Conservation (phyloP, 1,140 invertebrate genomes). For the Drosophila aff. region DNA sequence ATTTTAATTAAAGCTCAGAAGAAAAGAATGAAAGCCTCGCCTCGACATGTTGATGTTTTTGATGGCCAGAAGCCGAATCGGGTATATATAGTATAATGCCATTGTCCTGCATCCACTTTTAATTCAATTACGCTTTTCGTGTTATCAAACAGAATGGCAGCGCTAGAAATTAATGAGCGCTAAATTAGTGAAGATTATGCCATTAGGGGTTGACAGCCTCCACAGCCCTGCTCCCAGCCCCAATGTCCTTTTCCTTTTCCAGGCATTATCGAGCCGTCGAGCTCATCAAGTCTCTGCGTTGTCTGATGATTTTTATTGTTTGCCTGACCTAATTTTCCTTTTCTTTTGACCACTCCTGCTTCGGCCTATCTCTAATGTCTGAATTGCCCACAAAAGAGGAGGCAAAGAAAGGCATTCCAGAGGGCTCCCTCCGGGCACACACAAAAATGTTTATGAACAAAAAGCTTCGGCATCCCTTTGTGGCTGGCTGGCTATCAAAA, state of each 20-base stretch:
- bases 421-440: slow-evolving; percentile 34
- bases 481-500: slow-evolving; percentile 59
- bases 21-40: slow-evolving; percentile 7
- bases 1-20: slow-evolving; percentile 67
- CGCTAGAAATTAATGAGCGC: slow-evolving; percentile 83
- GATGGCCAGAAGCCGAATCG: slow-evolving; percentile 11
- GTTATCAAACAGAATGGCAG: slow-evolving; percentile 55
- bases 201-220: slow-evolving; percentile 65
- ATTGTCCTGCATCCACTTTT: slow-evolving; percentile 65
- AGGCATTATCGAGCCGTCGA: slow-evolving; percentile 41
- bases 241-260: slow-evolving; percentile 31
- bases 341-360: slow-evolving; percentile 27
- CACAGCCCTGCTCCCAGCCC: not conserved
- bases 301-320: slow-evolving; percentile 82
- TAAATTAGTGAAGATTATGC: slow-evolving; percentile 84
- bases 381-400: slow-evolving; percentile 56
- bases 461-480: slow-evolving; percentile 63
- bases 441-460: slow-evolving; percentile 71
- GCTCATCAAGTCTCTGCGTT: slow-evolving; percentile 71
- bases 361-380: slow-evolving; percentile 48
- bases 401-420: slow-evolving; percentile 48
- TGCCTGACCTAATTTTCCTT: slow-evolving; percentile 76
- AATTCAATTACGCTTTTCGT: slow-evolving; percentile 80
- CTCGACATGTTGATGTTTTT: slow-evolving; percentile 68
- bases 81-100: not conserved